Conservation (phyloP, 2,113 vertebrate species). For the Nyctibius bracteatus region DNA sequence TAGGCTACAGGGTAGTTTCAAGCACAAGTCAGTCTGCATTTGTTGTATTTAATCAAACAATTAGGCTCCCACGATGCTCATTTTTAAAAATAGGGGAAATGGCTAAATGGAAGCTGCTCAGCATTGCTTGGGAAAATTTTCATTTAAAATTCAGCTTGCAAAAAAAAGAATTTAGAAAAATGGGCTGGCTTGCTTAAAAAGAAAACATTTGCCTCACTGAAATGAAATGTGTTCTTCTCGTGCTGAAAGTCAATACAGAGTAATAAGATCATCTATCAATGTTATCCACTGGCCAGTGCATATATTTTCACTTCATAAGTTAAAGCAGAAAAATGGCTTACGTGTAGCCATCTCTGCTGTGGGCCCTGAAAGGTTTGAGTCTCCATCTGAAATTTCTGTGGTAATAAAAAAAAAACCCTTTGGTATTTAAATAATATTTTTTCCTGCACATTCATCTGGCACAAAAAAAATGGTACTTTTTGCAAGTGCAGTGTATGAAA, state of each 20-base stretch:
- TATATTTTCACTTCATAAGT: neutral
- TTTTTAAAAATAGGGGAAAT: neutral
- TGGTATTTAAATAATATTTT: neutral
- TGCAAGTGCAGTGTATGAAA: neutral
- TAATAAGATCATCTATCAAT: neutral
- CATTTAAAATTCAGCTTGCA: neutral
- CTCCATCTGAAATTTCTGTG: neutral
- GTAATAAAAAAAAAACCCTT: neutral
- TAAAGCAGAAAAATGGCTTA: neutral
- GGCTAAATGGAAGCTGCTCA: neutral
- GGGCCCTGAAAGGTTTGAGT: neutral
- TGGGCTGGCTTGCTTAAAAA: neutral
- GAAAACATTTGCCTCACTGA: neutral
- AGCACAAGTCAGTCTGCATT: slow-evolving; percentile 17
- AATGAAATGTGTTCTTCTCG: neutral
- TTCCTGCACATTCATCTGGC: neutral
- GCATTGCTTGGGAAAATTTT: neutral
- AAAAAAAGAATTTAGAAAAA: neutral
- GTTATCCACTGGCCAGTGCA: neutral
- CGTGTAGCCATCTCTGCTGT: neutral
- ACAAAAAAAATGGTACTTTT: neutral
- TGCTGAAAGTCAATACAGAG: neutral
- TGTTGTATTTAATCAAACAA: slow-evolving; percentile 35
- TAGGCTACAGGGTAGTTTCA: neutral
- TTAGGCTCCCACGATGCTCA: neutral